Evolutionary conservation across 2,797 vertebrate genomes (phyloP), one percentile per base, ranked within the genome.

Genomic region (Buphagus erythrorhynchus): DNA sequence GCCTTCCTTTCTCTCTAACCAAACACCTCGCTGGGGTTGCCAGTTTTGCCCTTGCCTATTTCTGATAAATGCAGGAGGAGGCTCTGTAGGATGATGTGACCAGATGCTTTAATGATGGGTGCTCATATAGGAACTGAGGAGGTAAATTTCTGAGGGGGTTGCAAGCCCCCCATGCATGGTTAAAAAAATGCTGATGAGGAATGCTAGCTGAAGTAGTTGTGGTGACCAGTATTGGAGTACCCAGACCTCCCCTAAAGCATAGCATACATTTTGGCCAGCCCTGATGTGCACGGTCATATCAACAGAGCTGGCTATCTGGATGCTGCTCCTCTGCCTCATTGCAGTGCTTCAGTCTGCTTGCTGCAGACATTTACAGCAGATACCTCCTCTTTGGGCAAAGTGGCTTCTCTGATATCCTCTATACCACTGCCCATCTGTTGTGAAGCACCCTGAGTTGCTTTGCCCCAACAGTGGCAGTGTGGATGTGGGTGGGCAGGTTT

Each of bases 381-480:
- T 10, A 26, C 65, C 29, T 72, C 19, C 77, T 49, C 19, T 82
- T 51, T 33, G 31, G 46, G 28, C 18, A 24, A 40, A 57, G 67
- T 13, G 46, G 16, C 28, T 62, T 59, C 59, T 67, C 51, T 66
- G 75, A 17, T 59, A 54, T 55, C 71, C 51, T 69, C 46, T 36
- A 5, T 21, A 55, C 10, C 46, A 26, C 36, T 38, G 21, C 14
- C 16, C 0, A 0, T n/a, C 35, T 61, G 69, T 45, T 57, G 69
- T 49, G 80, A 84, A 86, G 61, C 62, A 42, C 35, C 19, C 28
- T 0, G 2, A 59, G 46, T 8, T 86, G 11, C 40, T 83, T 88
- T 9, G 2, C 35, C 25, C 31, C 0, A 0, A 29, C 43, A 88
- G 63, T 2, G 5, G 52, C 68, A 75, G 58, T 2, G 17, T 36